Evolutionary conservation across 1,140 invertebrate species (phyloP), one percentile per base, ranked within the genome.

Genomic region (Meloidogyne chitwoodi): DNA sequence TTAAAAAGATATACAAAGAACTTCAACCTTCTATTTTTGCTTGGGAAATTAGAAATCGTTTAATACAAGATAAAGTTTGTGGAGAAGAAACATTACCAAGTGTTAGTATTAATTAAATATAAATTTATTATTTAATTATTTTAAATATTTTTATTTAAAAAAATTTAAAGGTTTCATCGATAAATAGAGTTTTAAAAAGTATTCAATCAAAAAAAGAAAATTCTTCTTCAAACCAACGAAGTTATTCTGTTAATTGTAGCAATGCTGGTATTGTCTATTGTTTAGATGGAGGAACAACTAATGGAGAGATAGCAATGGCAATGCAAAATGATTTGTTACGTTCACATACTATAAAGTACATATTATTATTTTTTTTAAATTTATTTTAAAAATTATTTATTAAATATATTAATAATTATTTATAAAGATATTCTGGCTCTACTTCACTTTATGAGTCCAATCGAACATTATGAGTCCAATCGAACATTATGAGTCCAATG

Each of bases 31-130:
- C 93, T 70, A 96, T 96, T 85, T 96, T 96, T 89, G 94, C 94
- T 0, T 96, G 94, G 94, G 94, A 96, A 89, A 96, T 96, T 82
- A 89, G 94, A 27, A 94, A 96, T 88, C 91, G 94, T 84, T 90
- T 98, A 77, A 90, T 98, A 12, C 92, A 93, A 69, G 96, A 98
- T 84, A 93, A 92, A 64, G 92, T 96, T 56, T 98, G 96, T 89
- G 94, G 93, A 78, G 94, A 94, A 83, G 95, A 98, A 89, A 98
- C 96, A 88, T 96, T 98, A 80, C 96, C 96, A 48, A 96, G 94
- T 87, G 95, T 98, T 88, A 97, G 96, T 48, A 19, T 14, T 63
- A n/a, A n/a, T n/a, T n/a, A n/a, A n/a, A n/a, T n/a, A n/a, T n/a
- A n/a, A n/a, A n/a, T n/a, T n/a, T n/a, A n/a, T n/a, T n/a, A n/a